Evolutionary conservation across 2,888 invertebrate genomes (phyloP).

Genomic region (Noctua janthina): DNA sequence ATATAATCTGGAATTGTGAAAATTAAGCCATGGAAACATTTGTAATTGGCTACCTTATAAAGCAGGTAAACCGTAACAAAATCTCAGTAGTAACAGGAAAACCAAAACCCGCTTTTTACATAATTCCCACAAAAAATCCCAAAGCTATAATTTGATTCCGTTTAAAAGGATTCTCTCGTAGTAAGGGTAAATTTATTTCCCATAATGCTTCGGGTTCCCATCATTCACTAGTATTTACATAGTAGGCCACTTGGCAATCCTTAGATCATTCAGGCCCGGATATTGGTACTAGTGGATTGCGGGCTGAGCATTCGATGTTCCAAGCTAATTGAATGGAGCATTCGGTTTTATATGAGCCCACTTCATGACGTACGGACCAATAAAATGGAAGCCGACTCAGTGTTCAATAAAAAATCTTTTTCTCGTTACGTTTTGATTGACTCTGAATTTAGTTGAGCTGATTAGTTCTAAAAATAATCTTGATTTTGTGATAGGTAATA

Average conservation of each 20-base stretch:
- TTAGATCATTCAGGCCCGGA: constrained; percentile 73
- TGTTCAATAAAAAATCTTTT: constrained; percentile 64
- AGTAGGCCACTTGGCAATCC: constrained; percentile 68
- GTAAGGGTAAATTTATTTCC: constrained; percentile 65
- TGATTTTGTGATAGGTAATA: constrained; percentile 21
- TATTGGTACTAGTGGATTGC: constrained; percentile 73
- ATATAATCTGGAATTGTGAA: neutral
- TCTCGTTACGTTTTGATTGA: constrained; percentile 56
- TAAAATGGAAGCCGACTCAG: constrained; percentile 62
- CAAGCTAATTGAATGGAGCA: constrained; percentile 73
- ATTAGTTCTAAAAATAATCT: constrained; percentile 49
- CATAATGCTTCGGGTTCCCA: constrained; percentile 59
- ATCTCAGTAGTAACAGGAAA: constrained; percentile 22
- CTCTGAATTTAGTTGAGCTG: constrained; percentile 48
- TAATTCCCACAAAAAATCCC: constrained; percentile 30
- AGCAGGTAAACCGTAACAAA: neutral
- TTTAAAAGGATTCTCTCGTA: constrained; percentile 52
- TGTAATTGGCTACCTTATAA: neutral
- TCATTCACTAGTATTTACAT: constrained; percentile 66
- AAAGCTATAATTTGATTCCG: constrained; percentile 49
- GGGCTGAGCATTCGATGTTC: constrained; percentile 68
- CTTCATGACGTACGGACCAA: constrained; percentile 66
- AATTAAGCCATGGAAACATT: neutral
- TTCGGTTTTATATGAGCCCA: constrained; percentile 69
- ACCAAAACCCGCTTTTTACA: constrained; percentile 26